Evolutionary conservation across 2,113 vertebrate species (phyloP), one percentile per base, ranked within the genome.

Genomic region (Scalopus aquaticus): DNA sequence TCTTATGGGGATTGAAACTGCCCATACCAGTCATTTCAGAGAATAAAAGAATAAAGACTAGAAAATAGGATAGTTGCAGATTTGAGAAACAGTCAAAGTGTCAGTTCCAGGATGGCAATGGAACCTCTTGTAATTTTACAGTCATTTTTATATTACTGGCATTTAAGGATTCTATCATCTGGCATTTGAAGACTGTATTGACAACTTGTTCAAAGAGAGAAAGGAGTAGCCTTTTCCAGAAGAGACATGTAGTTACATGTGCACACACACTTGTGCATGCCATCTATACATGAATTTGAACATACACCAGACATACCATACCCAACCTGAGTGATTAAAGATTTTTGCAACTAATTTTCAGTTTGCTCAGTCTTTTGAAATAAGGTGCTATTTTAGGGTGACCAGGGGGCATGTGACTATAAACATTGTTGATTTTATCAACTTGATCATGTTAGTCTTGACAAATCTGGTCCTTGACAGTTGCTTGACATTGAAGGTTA

Each of bases 91-190:
- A 87, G 58, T 69, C 4, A 67, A 83, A 96, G n/a, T 60, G 54
- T 37, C 2, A 17, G 46, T 35, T 24, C 28, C 39, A 4, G 1
- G 9, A 62, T 46, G 56, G 44, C 46, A 76, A 17, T 49, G 4
- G 8, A 60, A 72, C 67, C 37, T 4, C 58, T 77, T 76, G 2
- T 85, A 56, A 81, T 77, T 95, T 81, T 95, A 85, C 16, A 64
- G 79, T 95, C 84, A 67, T 83, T 95, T 95, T 81, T 95, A 37
- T 83, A 81, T 94, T 84, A 93, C 73, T 74, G 56, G 76, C 72
- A 88, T 65, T 91, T 78, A 78, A 91, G 19, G 54, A 81, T 65
- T 94, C 15, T 64, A 62, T 95, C 88, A 69, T 58, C 74, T 92
- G 85, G 24, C 74, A 82, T 80, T 42, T 79, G 60, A 90, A 44